Evolutionary conservation across 2,888 invertebrate species (phyloP), one percentile per base, ranked within the genome.

Genomic region (Charanyca ferruginea): DNA sequence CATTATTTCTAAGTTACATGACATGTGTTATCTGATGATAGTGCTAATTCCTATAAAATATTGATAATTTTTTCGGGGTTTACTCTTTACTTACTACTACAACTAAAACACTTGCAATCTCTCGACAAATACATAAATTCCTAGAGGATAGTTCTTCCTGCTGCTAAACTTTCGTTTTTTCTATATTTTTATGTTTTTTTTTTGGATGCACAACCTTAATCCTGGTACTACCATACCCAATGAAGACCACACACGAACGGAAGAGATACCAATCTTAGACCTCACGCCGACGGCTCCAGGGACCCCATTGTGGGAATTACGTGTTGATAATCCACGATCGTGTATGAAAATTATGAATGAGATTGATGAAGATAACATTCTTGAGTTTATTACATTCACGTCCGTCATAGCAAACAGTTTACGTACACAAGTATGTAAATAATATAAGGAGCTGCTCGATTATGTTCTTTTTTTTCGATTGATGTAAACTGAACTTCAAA

Each of bases 241-340:
- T 73, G 69, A 76, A 73, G 83, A 83, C 83, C 83, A 81, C 83
- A 83, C 83, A 73, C 66, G 48, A 75, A 58, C 83, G 83, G 83
- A 83, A 77, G 77, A 74, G 83, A 82, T 82, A 81, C 57, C 55
- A 66, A 81, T 81, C 81, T 62, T 20, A 53, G 65, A 44, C 47
- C 63, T 41, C 52, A 28, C 55, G 57, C 22, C 25, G 59, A 51
- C 55, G 67, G 61, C 80, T 68, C 82, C 20, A 28, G 82, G 75
- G 82, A 78, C 66, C 38, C 59, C 32, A 82, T 82, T 82, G 81
- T 81, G 52, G 66, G 44, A 65, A 65, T 48, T 63, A 79, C 79
- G 79, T 79, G 81, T 71, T 74, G 53, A 74, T 75, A 81, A 70
- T 81, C 54, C 54, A 41, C 53, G 69, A 80, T 80, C 45, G 61